A percentile compares a stretch with the other conserved stretches of the same genome.
phyloP scores from a whole-genome alignment of 1,140 invertebrate species.

The Zaprionus kolodkinae region DNA sequence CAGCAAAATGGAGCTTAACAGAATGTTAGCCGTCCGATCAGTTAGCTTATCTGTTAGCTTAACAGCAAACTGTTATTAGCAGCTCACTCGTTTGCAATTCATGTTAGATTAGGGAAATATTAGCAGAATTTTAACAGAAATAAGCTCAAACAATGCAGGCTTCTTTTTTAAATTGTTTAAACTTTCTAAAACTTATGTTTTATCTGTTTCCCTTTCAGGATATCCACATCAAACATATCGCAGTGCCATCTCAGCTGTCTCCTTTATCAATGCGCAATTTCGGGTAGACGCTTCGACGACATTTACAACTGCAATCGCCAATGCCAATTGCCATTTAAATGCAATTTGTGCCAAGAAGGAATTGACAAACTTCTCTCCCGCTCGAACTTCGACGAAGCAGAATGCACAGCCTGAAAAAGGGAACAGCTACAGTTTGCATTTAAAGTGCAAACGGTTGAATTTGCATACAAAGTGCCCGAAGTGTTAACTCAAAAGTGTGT shows the following conservation, averaged over 20 bases:
- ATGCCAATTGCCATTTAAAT: slow-evolving; percentile 26
- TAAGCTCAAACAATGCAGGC: background rate
- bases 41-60: background rate
- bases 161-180: no score
- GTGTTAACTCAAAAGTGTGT: background rate
- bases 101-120: background rate
- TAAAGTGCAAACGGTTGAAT: slow-evolving; percentile 18
- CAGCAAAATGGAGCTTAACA: no score
- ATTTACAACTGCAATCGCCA: slow-evolving; percentile 6
- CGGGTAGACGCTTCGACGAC: background rate
- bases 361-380: slow-evolving; percentile 21
- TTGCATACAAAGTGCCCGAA: slow-evolving; percentile 23
- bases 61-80: background rate
- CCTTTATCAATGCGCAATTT: slow-evolving; percentile 19
- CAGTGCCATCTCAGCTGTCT: slow-evolving; percentile 10
- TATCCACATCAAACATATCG: background rate
- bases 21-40: background rate
- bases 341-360: slow-evolving; percentile 34
- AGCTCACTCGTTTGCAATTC: background rate
- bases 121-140: background rate
- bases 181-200: no score
- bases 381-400: background rate
- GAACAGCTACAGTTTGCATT: slow-evolving; percentile 5
- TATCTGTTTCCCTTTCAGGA: background rate
- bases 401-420: slow-evolving; percentile 24